phyloP scores from a whole-genome alignment of 2,797 vertebrate species.

The Coregonus suidteri region DNA sequence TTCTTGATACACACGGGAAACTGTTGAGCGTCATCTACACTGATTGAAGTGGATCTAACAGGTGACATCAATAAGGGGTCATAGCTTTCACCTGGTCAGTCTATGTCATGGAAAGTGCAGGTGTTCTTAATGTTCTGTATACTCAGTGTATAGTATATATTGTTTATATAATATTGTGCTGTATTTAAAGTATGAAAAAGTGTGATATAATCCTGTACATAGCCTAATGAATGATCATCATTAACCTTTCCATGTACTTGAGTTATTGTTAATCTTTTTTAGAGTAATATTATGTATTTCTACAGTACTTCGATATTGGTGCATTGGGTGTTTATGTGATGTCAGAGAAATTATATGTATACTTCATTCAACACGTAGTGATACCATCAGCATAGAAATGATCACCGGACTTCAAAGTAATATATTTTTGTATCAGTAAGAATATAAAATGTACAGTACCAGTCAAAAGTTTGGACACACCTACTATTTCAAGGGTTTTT shows the following conservation, averaged over 20 bases:
- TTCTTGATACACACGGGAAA: no score
- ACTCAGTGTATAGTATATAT: conserved; percentile 59
- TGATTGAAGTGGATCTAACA: no score
- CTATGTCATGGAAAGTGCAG: no score
- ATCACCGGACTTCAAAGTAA: conserved; percentile 2
- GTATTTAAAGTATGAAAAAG: conserved; percentile 57
- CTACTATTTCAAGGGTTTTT: no score
- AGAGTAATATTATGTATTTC: conserved; percentile 41
- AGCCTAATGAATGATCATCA: conserved; percentile 22
- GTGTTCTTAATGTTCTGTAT: conserved; percentile 16
- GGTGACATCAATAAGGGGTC: no score
- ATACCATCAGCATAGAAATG: background rate
- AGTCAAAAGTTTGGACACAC: no score
- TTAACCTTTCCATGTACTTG: background rate
- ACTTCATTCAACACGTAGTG: background rate
- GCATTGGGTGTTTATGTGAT: conserved; percentile 23
- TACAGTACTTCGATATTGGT: conserved; percentile 41
- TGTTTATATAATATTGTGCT: conserved; percentile 54
- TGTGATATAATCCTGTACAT: conserved; percentile 49
- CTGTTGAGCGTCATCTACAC: no score
- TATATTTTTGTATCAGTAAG: conserved; percentile 46
- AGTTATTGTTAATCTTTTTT: conserved; percentile 36
- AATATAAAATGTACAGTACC: conserved; percentile 9
- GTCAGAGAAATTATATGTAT: background rate
- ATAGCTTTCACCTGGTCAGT: no score